These are phyloP conservation scores for Montipora capitata DNA, from an alignment of 92 coral and sea anemone genomes.

Conservation along the genomic window DNA sequence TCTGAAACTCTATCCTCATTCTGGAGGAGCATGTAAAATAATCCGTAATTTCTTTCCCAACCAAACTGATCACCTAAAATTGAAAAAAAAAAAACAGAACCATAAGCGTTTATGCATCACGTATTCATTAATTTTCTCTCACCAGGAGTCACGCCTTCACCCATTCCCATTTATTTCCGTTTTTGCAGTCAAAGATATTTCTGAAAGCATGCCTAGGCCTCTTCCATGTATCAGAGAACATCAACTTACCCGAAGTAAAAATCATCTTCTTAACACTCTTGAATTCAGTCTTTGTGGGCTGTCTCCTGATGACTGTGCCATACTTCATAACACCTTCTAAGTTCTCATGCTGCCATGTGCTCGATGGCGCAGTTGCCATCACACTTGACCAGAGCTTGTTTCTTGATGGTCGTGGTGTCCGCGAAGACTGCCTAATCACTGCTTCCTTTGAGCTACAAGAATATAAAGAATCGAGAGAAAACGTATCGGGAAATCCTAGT, in stretches of 20 bases:
- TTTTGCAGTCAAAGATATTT: no score
- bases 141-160: no score
- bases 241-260: conserved; percentile 77
- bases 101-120: no score
- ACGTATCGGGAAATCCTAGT: background rate
- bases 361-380: conserved; percentile 55
- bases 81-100: background rate
- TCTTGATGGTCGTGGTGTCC: background rate
- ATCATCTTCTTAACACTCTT: conserved; percentile 47
- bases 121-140: no score
- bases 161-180: no score
- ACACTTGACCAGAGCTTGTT: conserved; percentile 61
- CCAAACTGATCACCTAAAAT: conserved; percentile 29
- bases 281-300: conserved; percentile 73
- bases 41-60: conserved; percentile 50
- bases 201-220: background rate
- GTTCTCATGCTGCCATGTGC: conserved; percentile 80
- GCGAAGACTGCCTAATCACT: conserved; percentile 18
- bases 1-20: conserved; percentile 60
- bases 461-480: background rate
- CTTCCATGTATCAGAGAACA: background rate
- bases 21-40: conserved; percentile 70
- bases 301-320: conserved; percentile 73
- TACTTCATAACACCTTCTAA: conserved; percentile 42
- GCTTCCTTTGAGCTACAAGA: conserved; percentile 36